Conservation (phyloP, 2,113 vertebrate genomes). For the Myrmecophaga tridactyla region DNA sequence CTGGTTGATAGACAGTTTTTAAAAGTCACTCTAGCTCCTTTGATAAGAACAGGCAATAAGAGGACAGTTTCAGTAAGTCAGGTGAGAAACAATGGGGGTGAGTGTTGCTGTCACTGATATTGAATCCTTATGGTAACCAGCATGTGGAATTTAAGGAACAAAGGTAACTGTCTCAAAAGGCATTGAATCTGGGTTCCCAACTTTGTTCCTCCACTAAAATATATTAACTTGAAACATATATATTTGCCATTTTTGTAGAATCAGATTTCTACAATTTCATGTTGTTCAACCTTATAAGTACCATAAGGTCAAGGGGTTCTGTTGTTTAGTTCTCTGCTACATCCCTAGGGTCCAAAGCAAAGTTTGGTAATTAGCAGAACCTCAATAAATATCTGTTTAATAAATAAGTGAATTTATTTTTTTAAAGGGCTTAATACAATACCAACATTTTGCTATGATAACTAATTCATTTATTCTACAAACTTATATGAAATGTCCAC, state of each 20-base stretch:
- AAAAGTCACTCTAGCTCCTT: background rate
- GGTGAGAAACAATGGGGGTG: background rate
- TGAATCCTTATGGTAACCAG: background rate
- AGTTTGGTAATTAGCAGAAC: background rate
- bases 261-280: background rate
- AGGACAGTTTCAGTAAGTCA: background rate
- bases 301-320: background rate
- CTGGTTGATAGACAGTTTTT: background rate
- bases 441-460: background rate
- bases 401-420: background rate
- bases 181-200: background rate
- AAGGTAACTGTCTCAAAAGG: background rate
- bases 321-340: background rate
- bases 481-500: background rate
- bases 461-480: background rate
- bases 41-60: background rate
- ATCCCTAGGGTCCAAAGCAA: background rate
- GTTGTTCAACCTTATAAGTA: background rate
- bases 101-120: background rate
- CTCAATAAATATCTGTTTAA: no score
- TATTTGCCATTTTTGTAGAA: background rate
- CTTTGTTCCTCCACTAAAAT: background rate
- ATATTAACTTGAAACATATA: background rate
- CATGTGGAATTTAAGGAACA: background rate
- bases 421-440: background rate